Evolutionary conservation across 2,888 invertebrate genomes (phyloP).

Genomic region (Troides aeacus): DNA sequence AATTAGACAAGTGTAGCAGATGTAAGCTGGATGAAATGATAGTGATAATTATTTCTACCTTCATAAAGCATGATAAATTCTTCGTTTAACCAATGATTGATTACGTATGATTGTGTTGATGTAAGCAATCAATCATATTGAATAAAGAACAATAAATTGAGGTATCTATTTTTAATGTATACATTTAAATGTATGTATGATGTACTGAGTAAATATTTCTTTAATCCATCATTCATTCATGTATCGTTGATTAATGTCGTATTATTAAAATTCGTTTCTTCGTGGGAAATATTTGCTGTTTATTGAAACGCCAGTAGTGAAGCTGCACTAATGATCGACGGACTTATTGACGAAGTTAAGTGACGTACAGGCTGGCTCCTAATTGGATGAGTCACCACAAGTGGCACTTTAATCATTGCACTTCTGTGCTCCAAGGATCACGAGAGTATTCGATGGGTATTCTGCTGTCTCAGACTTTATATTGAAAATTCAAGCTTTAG

Average conservation of each 20-base stretch:
- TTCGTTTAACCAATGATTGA: background rate
- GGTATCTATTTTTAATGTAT: background rate
- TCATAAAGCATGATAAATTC: background rate
- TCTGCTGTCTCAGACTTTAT: background rate
- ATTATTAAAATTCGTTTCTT: background rate
- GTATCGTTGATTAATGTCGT: background rate
- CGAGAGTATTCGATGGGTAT: background rate
- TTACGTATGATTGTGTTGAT: background rate
- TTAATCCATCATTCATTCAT: background rate
- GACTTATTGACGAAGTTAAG: background rate
- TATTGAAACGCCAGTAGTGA: background rate
- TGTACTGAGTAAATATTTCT: background rate
- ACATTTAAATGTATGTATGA: background rate
- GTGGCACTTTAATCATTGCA: background rate
- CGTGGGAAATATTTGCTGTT: background rate
- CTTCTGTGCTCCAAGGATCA: background rate
- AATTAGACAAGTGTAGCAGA: background rate
- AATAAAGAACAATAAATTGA: background rate
- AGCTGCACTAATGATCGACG: background rate
- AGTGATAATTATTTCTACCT: background rate
- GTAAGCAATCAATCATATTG: background rate
- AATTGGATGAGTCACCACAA: background rate
- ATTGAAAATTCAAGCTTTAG: background rate
- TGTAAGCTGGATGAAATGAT: background rate
- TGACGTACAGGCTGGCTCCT: background rate